Evolutionary conservation across 2,113 vertebrate species (phyloP), one percentile per base, ranked within the genome.

Genomic region (Bubo bubo): DNA sequence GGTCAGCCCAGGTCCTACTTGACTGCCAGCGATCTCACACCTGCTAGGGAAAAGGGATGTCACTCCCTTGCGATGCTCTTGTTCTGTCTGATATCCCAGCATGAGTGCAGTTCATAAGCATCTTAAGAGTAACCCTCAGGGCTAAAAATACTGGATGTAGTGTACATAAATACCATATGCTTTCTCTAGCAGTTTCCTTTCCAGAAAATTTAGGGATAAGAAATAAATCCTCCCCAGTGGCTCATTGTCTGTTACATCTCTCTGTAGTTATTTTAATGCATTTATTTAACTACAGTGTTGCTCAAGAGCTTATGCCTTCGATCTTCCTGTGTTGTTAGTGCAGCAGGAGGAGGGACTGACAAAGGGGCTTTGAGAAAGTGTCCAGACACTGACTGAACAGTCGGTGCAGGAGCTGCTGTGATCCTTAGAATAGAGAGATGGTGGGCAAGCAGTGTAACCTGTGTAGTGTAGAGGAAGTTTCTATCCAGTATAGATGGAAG

Each of bases 191-290:
- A 30, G 35, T 75, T 86, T 86, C 14, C 58, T 88, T 88, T 94
- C 84, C 91, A 90, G 84, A 93, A 82, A 68, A 72, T 58, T 64
- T 75, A 58, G 76, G 68, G 73, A 81, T 77, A 82, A 94, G 77
- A 68, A 94, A 75, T 49, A 91, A 93, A 90, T 88, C 87, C 53
- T 96, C 77, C 83, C 84, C 45, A 28, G 74, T 68, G 77, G 79
- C 77, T 96, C 45, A 9, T 88, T 93, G 90, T 95, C 90, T 94
- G 8, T 37, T 90, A 32, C 19, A 86, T 83, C 67, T 93, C 73
- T 74, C 79, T 86, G 30, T 72, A n/a, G 67, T 88, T 92, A 34
- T 19, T 92, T 86, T 14, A 39, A 39, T 39, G 27, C 4, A 2
- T 79, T 79, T 85, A 28, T 91, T 88, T 76, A 82, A 30, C 56